Conservation (phyloP, 2,113 vertebrate genomes). For the Catagonus wagneri region DNA sequence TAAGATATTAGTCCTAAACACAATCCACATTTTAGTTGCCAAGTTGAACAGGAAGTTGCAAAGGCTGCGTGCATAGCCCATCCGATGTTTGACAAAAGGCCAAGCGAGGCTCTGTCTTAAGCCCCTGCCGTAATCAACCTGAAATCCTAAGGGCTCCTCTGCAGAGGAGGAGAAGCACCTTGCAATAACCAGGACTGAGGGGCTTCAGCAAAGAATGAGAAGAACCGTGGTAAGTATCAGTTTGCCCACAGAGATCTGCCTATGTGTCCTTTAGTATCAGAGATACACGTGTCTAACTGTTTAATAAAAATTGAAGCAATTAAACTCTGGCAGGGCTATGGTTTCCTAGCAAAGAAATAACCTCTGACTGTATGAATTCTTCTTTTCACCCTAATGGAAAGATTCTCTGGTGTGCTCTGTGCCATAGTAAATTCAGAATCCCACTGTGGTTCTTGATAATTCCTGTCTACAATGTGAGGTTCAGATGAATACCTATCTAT, state of each 20-base stretch:
- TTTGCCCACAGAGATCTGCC: too few relatives aligned
- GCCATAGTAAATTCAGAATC: too few relatives aligned
- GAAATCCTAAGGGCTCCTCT: background rate
- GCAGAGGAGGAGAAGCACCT: background rate
- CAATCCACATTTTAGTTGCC: background rate
- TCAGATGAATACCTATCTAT: background rate
- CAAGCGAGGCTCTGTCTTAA: background rate
- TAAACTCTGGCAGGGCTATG: background rate
- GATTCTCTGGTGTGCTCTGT: background rate
- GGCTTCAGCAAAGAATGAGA: rapidly evolving
- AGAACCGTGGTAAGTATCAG: rapidly evolving
- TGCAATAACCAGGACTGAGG: rapidly evolving
- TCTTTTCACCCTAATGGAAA: background rate
- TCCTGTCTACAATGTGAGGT: background rate
- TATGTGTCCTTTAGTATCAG: rapidly evolving
- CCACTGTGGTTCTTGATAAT: rapidly evolving
- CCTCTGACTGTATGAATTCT: too few relatives aligned
- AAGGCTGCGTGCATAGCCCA: rapidly evolving
- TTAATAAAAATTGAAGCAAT: background rate
- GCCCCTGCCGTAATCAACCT: background rate
- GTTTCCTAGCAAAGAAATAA: background rate
- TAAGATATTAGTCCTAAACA: background rate
- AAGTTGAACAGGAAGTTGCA: background rate
- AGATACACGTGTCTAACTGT: background rate
- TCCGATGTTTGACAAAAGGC: background rate